Evolutionary conservation across 2,888 invertebrate species (phyloP).

Genomic region (Troides oblongomaculatus): DNA sequence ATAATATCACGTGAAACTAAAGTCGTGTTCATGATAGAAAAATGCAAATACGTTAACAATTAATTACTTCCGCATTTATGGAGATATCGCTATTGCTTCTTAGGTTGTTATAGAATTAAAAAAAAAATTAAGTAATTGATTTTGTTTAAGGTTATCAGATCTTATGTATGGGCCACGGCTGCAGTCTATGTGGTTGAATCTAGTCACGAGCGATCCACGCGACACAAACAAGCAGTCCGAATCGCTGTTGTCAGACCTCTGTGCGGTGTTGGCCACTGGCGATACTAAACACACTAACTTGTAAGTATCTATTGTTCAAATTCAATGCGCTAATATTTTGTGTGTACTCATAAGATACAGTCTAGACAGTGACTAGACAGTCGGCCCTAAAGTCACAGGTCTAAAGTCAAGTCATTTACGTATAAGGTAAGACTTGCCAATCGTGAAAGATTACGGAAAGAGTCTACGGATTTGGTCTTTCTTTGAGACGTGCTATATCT

Average conservation of each 20-base stretch:
- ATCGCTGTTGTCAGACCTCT: constrained; percentile 70
- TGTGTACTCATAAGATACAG: neutral
- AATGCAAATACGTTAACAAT: too few relatives aligned
- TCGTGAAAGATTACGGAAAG: too few relatives aligned
- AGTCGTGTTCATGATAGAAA: neutral
- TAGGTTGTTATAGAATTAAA: too few relatives aligned
- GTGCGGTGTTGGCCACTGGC: constrained; percentile 83
- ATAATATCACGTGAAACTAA: neutral
- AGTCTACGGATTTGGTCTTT: too few relatives aligned
- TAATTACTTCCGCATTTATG: too few relatives aligned
- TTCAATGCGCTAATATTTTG: neutral
- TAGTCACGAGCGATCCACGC: constrained; percentile 60
- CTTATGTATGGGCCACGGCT: constrained; percentile 84
- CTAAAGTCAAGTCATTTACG: too few relatives aligned
- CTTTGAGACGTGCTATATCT: too few relatives aligned
- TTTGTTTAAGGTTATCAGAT: constrained; percentile 79
- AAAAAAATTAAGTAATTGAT: too few relatives aligned
- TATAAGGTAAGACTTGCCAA: too few relatives aligned
- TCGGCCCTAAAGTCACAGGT: too few relatives aligned
- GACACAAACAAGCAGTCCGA: constrained; percentile 56
- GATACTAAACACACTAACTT: constrained; percentile 94
- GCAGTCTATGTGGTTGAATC: constrained; percentile 84
- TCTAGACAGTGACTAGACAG: too few relatives aligned
- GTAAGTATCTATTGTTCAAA: constrained; percentile 80
- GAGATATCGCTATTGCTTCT: too few relatives aligned